phyloP scores from a whole-genome alignment of 2,888 invertebrate species.

The Rhynchonema sp. region DNA sequence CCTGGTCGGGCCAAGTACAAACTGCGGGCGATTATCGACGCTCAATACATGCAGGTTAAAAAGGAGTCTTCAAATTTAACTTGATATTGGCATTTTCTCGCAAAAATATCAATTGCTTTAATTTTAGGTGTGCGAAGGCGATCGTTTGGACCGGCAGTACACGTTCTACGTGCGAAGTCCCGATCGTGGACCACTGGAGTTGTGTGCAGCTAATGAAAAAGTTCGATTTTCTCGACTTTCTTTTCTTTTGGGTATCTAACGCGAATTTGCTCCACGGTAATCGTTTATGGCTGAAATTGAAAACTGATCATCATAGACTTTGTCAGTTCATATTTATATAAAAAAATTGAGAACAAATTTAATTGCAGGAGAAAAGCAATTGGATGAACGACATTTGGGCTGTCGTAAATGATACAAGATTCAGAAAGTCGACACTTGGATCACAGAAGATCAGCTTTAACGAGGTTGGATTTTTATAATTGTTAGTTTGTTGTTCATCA shows the following conservation, averaged over 20 bases:
- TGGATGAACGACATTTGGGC: constrained; percentile 16
- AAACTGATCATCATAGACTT: no score
- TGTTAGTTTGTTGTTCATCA: no score
- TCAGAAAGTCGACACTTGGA: neutral
- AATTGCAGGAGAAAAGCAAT: constrained; percentile 20
- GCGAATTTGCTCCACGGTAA: no score
- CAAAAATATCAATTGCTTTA: neutral
- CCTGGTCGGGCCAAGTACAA: constrained; percentile 38
- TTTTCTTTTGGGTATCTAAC: no score
- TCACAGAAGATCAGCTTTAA: neutral
- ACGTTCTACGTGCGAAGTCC: constrained; percentile 41
- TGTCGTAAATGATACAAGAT: neutral
- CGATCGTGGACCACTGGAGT: constrained; percentile 4
- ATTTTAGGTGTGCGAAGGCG: constrained; percentile 38
- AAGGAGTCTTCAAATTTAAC: neutral
- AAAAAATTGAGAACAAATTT: no score
- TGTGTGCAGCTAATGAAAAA: constrained; percentile 10
- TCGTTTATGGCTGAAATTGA: no score
- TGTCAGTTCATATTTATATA: no score
- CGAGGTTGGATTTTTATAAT: no score
- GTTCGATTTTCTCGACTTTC: no score
- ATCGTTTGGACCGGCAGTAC: constrained; percentile 44
- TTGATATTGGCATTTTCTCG: neutral
- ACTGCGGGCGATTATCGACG: constrained; percentile 41
- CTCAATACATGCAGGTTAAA: constrained; percentile 38